A percentile compares a stretch with the other conserved stretches of the same genome.
Conservation (phyloP, 2,113 vertebrate species). For the Eclectus roratus region DNA sequence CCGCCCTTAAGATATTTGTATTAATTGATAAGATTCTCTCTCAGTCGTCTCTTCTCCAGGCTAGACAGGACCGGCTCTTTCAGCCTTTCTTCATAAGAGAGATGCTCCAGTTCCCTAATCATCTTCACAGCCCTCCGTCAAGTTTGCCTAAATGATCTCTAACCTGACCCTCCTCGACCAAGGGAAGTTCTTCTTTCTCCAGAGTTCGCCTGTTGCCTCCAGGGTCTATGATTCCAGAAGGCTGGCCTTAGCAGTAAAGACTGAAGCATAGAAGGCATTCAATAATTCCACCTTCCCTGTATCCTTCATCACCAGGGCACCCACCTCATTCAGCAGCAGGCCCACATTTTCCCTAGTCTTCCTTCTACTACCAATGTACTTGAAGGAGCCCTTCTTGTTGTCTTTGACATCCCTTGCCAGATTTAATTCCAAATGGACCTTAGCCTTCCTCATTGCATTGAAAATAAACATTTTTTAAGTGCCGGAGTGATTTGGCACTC, state of each 20-base stretch:
- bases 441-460: not conserved
- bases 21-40: not conserved
- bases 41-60: not conserved
- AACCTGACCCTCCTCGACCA: not conserved
- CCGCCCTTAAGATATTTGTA: not conserved
- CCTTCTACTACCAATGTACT: not conserved
- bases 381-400: not conserved
- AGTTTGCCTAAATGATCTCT: not conserved
- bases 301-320: not conserved
- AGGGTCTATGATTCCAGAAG: not conserved
- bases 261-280: not conserved
- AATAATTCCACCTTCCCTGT: not conserved
- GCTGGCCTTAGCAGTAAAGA: not conserved
- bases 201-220: not conserved
- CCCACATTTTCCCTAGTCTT: not conserved
- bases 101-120: not conserved
- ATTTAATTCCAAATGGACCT: not conserved
- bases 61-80: not conserved
- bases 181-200: not conserved
- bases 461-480: not conserved
- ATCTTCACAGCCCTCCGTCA: not conserved
- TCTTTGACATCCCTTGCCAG: not conserved
- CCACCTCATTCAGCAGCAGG: not conserved
- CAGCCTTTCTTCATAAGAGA: not conserved
- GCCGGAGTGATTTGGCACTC: not conserved